Evolutionary conservation across 2,797 vertebrate species (phyloP).

Genomic region (Adelosebastes latens): DNA sequence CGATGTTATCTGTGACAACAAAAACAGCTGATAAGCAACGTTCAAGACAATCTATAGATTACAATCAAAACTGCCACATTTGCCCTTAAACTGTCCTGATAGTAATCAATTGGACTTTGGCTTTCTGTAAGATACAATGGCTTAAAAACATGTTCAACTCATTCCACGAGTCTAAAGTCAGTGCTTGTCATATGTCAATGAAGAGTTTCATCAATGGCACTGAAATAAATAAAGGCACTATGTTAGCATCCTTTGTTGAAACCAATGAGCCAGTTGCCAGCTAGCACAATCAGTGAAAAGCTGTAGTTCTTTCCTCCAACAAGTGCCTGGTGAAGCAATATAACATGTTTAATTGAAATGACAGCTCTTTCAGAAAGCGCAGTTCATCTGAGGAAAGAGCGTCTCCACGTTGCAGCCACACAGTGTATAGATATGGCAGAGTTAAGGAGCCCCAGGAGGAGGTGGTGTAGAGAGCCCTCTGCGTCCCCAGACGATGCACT

Average conservation of each 20-base stretch:
- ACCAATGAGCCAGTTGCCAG: background rate
- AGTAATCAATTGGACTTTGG: background rate
- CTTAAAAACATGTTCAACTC: background rate
- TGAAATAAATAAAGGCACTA: conserved; percentile 21
- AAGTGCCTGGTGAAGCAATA: background rate
- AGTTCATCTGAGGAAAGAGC: background rate
- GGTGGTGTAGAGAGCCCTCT: background rate
- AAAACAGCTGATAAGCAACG: background rate
- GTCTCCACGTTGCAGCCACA: background rate
- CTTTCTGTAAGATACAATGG: background rate
- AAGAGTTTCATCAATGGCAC: background rate
- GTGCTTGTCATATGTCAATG: background rate
- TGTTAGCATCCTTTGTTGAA: background rate
- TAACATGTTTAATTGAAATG: background rate
- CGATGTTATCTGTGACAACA: background rate
- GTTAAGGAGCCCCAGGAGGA: background rate
- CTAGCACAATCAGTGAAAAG: background rate
- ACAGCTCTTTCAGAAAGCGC: background rate
- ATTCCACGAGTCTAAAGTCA: background rate
- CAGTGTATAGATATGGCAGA: background rate
- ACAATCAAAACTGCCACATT: background rate
- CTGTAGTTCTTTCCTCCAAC: background rate
- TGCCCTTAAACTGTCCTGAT: background rate
- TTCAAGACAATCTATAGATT: background rate
- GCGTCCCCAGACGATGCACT: background rate